These are phyloP conservation scores for Bellardia bayeri DNA, from an alignment of 2,888 invertebrate genomes.

Conservation along the genomic window DNA sequence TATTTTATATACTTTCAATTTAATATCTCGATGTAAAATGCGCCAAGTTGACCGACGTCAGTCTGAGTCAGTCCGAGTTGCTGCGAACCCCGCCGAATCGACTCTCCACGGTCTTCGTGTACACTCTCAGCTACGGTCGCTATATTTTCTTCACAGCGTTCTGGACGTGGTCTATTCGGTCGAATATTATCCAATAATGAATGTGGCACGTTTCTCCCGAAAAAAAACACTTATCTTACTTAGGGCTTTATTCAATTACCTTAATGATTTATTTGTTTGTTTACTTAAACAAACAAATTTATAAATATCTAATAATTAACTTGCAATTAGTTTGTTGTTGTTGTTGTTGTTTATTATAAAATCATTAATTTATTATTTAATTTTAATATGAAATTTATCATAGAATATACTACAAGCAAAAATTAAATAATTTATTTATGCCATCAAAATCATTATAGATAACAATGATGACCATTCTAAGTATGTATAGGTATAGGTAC, in stretches of 20 bases:
- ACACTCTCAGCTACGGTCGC: too few relatives aligned
- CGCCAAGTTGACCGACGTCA: too few relatives aligned
- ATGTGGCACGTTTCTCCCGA: background rate
- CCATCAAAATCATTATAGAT: background rate
- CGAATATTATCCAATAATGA: too few relatives aligned
- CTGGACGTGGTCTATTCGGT: too few relatives aligned
- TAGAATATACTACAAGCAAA: background rate
- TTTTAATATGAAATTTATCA: background rate
- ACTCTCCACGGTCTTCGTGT: too few relatives aligned
- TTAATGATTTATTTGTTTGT: constrained; percentile 8
- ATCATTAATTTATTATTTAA: background rate
- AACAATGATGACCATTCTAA: background rate
- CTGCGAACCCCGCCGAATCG: too few relatives aligned
- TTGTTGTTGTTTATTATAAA: background rate
- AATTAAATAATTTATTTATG: background rate
- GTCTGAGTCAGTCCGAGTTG: too few relatives aligned
- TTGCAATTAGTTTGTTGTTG: background rate
- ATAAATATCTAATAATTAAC: constrained; percentile 12
- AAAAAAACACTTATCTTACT: background rate
- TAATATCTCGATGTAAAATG: too few relatives aligned
- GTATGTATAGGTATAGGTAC: too few relatives aligned
- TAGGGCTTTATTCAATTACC: background rate
- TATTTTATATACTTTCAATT: too few relatives aligned
- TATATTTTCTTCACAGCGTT: too few relatives aligned
- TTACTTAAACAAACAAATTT: background rate